phyloP scores from a whole-genome alignment of 1,140 invertebrate species.

The Copidosoma floridanum region DNA sequence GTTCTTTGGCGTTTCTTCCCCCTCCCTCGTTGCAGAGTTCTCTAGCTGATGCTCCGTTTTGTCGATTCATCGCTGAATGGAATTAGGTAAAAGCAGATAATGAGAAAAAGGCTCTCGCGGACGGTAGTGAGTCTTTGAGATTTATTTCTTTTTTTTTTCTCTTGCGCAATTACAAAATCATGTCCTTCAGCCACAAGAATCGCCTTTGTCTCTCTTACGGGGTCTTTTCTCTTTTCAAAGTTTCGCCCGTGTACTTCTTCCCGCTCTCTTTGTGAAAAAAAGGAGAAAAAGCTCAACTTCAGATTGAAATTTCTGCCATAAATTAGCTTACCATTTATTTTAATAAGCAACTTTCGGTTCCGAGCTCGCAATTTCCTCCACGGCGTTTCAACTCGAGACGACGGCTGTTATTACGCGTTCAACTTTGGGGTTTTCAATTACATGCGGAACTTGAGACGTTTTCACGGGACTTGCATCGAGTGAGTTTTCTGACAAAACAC shows the following conservation, averaged over 20 bases:
- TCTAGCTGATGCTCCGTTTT: not conserved
- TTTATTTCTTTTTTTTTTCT: too few species aligned
- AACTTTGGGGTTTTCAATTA: conserved; percentile 9
- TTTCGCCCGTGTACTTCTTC: not conserved
- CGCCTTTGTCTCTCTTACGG: too few species aligned
- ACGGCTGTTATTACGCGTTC: not conserved
- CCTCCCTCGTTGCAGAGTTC: not conserved
- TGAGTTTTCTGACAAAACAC: too few species aligned
- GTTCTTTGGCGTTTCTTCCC: not conserved
- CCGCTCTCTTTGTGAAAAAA: not conserved
- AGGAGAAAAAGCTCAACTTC: not conserved
- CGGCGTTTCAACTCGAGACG: not conserved
- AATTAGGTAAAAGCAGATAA: conserved; percentile 6
- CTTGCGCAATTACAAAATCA: conserved; percentile 10
- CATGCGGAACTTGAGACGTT: not conserved
- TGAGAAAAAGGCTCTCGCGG: not conserved
- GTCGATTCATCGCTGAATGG: not conserved
- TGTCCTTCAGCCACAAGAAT: conserved; percentile 7
- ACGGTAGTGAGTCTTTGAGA: conserved; percentile 1
- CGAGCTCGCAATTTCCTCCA: conserved; percentile 14
- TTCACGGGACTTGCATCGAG: not conserved
- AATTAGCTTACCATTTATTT: conserved; percentile 27
- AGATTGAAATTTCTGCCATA: conserved; percentile 22
- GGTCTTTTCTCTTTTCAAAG: too few species aligned
- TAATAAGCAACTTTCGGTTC: conserved; percentile 10